Percentiles rank a stretch among this genome's conserved stretches.
These are phyloP conservation scores for Agonopterix heracliana DNA, from an alignment of 2,888 invertebrate genomes.

Conservation along the genomic window DNA sequence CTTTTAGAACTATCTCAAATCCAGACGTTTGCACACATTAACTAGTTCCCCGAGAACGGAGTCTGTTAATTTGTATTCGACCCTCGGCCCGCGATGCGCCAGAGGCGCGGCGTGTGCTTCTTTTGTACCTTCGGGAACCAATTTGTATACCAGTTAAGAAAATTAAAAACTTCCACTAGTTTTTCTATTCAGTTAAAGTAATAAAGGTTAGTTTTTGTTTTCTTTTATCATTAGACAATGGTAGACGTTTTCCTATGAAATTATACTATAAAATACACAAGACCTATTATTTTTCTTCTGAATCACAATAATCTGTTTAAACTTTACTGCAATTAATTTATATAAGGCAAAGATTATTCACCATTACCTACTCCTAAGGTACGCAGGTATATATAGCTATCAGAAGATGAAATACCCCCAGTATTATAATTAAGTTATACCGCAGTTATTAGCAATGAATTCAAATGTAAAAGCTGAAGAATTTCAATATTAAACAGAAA, in stretches of 20 bases:
- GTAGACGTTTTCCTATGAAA: no score
- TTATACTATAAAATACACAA: conserved; percentile 4
- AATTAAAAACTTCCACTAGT: conserved; percentile 56
- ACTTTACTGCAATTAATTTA: no score
- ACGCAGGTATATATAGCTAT: no score
- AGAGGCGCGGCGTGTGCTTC: conserved; percentile 53
- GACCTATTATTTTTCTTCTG: no score
- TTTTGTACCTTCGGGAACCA: conserved; percentile 67
- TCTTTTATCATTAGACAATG: no score
- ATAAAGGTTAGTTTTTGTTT: neutral
- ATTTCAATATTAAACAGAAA: conserved; percentile 64
- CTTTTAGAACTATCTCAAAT: conserved; percentile 48
- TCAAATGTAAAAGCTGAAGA: conserved; percentile 45
- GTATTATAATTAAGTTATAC: no score
- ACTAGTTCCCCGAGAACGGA: conserved; percentile 54
- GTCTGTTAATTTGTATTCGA: conserved; percentile 66
- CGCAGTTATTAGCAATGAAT: conserved; percentile 15
- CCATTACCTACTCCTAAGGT: no score
- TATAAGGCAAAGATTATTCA: no score
- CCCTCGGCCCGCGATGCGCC: conserved; percentile 42
- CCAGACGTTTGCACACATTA: conserved; percentile 57
- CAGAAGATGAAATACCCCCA: no score
- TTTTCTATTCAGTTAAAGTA: neutral
- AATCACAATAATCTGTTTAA: no score
- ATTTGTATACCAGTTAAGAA: conserved; percentile 64